phyloP scores from a whole-genome alignment of 2,797 vertebrate species.

The Ciconia nigra region DNA sequence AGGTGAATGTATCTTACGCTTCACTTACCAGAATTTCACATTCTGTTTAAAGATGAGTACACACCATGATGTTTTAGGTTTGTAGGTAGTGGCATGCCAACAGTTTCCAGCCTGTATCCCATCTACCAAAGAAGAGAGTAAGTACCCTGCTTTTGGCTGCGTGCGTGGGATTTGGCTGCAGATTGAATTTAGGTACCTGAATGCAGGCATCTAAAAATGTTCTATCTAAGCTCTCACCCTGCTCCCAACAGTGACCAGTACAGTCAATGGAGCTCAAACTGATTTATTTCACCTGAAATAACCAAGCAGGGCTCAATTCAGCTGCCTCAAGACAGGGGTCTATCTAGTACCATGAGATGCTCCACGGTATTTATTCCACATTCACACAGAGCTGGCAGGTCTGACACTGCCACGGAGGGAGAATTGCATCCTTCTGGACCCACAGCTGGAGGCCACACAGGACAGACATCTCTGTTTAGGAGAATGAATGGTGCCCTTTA shows the following conservation, averaged over 20 bases:
- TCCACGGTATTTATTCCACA: background rate
- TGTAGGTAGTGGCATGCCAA: background rate
- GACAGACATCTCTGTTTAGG: background rate
- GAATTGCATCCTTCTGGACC: slow-evolving; percentile 1
- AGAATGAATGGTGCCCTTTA: background rate
- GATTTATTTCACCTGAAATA: background rate
- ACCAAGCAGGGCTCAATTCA: background rate
- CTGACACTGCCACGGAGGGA: background rate
- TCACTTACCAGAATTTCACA: background rate
- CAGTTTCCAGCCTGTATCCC: background rate
- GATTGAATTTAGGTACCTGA: background rate
- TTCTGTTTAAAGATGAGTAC: background rate
- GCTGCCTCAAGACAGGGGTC: background rate
- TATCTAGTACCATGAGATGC: background rate
- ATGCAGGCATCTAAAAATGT: background rate
- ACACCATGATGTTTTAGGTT: background rate
- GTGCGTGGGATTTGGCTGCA: background rate
- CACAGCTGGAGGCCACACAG: background rate
- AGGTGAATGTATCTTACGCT: background rate
- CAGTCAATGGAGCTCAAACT: background rate
- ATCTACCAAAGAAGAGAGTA: background rate
- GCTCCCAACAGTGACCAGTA: background rate
- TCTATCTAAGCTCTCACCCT: background rate
- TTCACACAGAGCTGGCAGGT: background rate
- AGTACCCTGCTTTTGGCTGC: background rate